Base-by-base conservation (phyloP, 37 sponge, comb jelly and placozoan genomes). In the Halisarca cf. caerulea region DNA sequence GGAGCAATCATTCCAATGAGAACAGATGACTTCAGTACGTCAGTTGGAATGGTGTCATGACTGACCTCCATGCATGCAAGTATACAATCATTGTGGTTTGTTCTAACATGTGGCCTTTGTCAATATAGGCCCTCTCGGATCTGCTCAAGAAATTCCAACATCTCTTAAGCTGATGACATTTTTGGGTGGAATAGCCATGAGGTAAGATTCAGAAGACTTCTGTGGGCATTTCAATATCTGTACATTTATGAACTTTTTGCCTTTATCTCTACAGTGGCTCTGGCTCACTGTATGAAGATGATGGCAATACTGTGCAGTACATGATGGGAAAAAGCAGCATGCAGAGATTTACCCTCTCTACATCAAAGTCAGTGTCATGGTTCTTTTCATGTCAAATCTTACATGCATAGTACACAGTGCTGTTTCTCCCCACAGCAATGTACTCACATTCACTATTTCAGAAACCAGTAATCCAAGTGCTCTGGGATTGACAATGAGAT, bases 1-100 rank as follows among this genome's bases (percentile, higher is more conserved):
- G 91, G 91, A 2, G 34, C 69, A 47, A 87, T 91, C 59, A 80
- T 91, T 40, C 84, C 91, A 47, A 82, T 91, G 82, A 79, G 81
- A 58, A 81, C 84, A 41, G 84, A 83, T 51, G 84, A 83, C 66
- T 83, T 72, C 25, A 58, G 87, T 87, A 39, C 64, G 69, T 33
- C 25, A 24, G 66, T 6, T 71, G 5, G 51, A 47, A 6, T 47
- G 51, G 51, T 47, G 11, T 47, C 51, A 47, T 72, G 38, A 38
- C 17, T n/a, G n/a, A n/a, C n/a, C n/a, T n/a, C n/a, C n/a, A n/a
- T n/a, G n/a, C n/a, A 74, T 39, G 44, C 37, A 74, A 8, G 20
- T 74, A 74, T 3, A 30, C 23, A 51, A 1, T 28, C 28, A 2
- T 23, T 6, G 5, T 32, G 42, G 42, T 7, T 47, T 3, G 3